Evolutionary conservation across 2,113 vertebrate genomes (phyloP).

Genomic region (Microtus oregoni): DNA sequence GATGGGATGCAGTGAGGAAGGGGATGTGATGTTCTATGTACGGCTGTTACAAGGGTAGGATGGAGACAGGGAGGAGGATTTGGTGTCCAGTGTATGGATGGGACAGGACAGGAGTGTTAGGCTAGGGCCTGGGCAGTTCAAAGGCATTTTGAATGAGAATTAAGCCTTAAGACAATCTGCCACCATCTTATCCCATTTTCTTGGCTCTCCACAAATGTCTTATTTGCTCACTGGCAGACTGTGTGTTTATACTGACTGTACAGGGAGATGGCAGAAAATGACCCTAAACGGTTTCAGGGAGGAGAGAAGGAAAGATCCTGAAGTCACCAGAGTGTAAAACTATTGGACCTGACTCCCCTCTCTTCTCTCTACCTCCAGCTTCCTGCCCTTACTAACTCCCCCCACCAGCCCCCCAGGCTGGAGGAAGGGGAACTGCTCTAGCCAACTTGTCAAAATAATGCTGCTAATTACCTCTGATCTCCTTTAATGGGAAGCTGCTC

Average conservation of each 20-base stretch:
- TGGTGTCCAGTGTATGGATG: background rate
- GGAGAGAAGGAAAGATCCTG: constrained; percentile 42
- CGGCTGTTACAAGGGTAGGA: background rate
- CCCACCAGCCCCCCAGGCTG: constrained; percentile 70
- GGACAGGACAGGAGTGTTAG: constrained; percentile 5
- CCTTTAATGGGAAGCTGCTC: constrained; percentile 89
- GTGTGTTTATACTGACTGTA: constrained; percentile 60
- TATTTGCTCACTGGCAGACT: constrained; percentile 71
- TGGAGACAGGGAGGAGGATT: background rate
- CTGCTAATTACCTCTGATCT: constrained; percentile 91
- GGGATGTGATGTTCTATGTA: background rate
- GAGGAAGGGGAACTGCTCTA: constrained; percentile 86
- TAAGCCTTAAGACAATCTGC: constrained; percentile 51
- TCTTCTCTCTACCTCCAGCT: constrained; percentile 52
- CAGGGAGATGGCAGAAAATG: constrained; percentile 69
- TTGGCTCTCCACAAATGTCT: constrained; percentile 64
- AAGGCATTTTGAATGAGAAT: constrained; percentile 52
- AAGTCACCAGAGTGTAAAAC: constrained; percentile 60
- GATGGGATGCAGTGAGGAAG: background rate
- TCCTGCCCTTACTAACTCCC: constrained; percentile 28
- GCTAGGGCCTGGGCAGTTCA: background rate
- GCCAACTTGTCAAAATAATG: constrained; percentile 92
- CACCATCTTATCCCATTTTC: constrained; percentile 46
- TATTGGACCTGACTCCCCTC: constrained; percentile 52
- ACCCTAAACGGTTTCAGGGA: constrained; percentile 58